A percentile compares a stretch with the other conserved stretches of the same genome.
Evolutionary conservation across 2,113 vertebrate species (phyloP).

Genomic region (Diphyllodes magnificus): DNA sequence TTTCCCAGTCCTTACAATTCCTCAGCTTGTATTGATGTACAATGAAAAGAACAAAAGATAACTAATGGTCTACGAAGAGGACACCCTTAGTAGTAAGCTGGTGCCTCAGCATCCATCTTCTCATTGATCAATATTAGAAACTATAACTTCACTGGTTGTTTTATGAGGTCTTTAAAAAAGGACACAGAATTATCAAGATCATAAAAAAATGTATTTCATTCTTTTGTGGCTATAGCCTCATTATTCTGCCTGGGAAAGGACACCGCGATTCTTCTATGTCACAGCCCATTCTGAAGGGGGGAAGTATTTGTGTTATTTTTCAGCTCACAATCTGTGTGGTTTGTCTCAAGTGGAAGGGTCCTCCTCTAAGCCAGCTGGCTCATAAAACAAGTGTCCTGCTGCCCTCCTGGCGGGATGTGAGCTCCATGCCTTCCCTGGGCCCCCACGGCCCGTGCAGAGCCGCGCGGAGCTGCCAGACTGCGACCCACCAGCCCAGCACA

Average conservation of each 20-base stretch:
- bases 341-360: background rate
- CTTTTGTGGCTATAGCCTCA: background rate
- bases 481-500: accelerated
- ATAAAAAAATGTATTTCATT: constrained; percentile 50
- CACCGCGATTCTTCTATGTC: background rate
- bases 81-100: background rate
- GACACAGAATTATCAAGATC: constrained; percentile 42
- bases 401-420: background rate
- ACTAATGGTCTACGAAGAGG: background rate
- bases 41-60: constrained; percentile 48
- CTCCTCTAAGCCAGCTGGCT: background rate
- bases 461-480: background rate
- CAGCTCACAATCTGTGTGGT: background rate
- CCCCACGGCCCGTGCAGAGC: accelerated
- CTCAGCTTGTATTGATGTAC: background rate
- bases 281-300: background rate
- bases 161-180: constrained; percentile 15
- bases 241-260: constrained; percentile 6
- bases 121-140: constrained; percentile 39
- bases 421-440: background rate
- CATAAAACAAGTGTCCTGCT: background rate
- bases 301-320: background rate
- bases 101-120: constrained; percentile 30
- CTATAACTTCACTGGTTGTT: background rate
- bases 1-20: background rate